Conservation (phyloP, 2,888 invertebrate genomes). For the Malacosoma neustria region DNA sequence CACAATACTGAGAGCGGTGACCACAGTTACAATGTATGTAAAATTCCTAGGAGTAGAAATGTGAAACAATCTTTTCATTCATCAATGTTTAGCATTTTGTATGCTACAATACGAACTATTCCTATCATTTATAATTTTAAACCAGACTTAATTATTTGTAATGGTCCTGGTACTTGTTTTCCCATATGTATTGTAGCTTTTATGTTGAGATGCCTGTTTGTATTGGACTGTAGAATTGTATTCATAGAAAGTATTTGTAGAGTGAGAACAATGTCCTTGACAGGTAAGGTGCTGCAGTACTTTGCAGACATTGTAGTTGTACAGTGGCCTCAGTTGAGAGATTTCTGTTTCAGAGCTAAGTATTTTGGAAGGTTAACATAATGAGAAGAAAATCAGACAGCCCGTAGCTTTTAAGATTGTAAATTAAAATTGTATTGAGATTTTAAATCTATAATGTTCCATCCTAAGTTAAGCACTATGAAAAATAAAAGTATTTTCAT, state of each 20-base stretch:
- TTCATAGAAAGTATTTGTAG: constrained; percentile 97
- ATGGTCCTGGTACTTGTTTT: constrained; percentile 98
- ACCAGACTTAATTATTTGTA: constrained; percentile 90
- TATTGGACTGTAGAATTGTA: constrained; percentile 83
- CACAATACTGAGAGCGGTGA: constrained; percentile 54
- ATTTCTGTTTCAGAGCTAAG: constrained; percentile 78
- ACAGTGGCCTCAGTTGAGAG: constrained; percentile 90
- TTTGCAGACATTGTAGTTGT: constrained; percentile 92
- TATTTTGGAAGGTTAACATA: constrained; percentile 86
- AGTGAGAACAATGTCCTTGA: constrained; percentile 90
- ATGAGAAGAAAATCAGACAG: too few species aligned
- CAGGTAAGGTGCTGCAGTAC: constrained; percentile 89
- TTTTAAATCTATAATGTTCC: too few species aligned
- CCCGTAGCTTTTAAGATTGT: too few species aligned
- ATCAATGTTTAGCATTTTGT: constrained; percentile 85
- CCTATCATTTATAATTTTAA: constrained; percentile 79
- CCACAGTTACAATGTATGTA: constrained; percentile 59
- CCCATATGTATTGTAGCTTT: constrained; percentile 90
- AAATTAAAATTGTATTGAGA: too few species aligned
- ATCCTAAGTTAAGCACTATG: too few species aligned
- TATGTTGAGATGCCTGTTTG: constrained; percentile 79
- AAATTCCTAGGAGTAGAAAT: constrained; percentile 88
- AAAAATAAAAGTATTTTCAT: too few species aligned
- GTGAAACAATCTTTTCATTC: constrained; percentile 91
- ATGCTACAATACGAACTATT: constrained; percentile 80